Base-by-base conservation (phyloP, 2,797 vertebrate species). In the Potorous gilbertii region DNA sequence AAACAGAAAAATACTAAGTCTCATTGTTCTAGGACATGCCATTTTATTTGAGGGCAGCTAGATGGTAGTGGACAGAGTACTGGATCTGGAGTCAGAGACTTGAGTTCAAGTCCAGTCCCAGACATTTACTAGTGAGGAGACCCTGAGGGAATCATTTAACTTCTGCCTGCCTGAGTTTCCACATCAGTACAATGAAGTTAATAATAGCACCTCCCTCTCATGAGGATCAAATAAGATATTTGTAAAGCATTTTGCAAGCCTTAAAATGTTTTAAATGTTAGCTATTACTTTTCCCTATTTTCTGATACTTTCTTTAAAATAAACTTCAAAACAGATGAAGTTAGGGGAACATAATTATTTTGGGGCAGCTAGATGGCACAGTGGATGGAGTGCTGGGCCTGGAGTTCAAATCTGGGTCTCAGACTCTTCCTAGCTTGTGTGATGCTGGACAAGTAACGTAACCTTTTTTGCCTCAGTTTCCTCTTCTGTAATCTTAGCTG, bases 1-100 rank as follows among this genome's bases (percentile, higher is more conserved):
- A 81, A 90, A 87, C 55, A 81, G 29, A 54, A 90, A 94, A 90
- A 89, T 92, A 90, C 89, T 10, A 87, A 59, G 52, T 93, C 1
- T 92, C 62, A 11, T 92, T 95, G 54, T 28, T 54, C 52, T 62
- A 54, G 56, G 2, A 91, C 55, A 56, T 5, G 90, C 96, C 34
- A 34, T 81, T 10, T 46, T 81, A 81, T 46, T 46, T 81, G 24
- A 40, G 46, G n/a, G 40, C 66, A 81, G 62, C 62, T 66, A 16
- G 12, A 0, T 81, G 16, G 6, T 74, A 74, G 28, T 74, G 34
- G n/a, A 21, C 5, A 46, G 6, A 46, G 66, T 81, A 21, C 74
- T 27, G 40, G 18, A 46, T 46, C 74, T 81, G 8, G 40, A 24
- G 9, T 46, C 18, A 81, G 74, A 81, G 21, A 40, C 5, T 74